Evolutionary conservation across 2,888 invertebrate species (phyloP), one percentile per base, ranked within the genome.

Genomic region (Protonemura montana): DNA sequence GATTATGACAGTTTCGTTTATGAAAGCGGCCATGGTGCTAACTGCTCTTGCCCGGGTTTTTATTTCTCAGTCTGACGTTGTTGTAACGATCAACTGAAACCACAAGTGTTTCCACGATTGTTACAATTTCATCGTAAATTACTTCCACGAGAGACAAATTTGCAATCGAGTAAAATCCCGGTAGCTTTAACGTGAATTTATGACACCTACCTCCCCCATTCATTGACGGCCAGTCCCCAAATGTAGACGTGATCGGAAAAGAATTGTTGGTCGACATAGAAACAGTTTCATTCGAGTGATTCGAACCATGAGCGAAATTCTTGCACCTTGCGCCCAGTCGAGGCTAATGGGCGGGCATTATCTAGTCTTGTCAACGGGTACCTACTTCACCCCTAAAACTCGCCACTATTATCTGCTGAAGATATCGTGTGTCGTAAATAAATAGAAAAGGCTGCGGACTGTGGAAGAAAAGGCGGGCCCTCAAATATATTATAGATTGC

Each of bases 371-470:
- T 59, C 59, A 59, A 59, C 59, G 59, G 59, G 59, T 59, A 13
- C 59, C 59, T 59, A 59, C 59, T 59, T 59, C 21, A 13, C 21
- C 59, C 59, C 59, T 21, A 59, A 59, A 21, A 59, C 59, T 59
- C 3, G 3, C 13, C 59, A 59, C 6, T 59, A 59, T 59, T 59
- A 10, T 7, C 59, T 21, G 59, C 59, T 13, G 21, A 59, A 59
- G 59, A 59, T 59, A 59, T 59, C 59, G 59, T 59, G 59, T 59
- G 59, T 59, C 59, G 59, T 59, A 59, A 59, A 59, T 59, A 59
- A 59, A 59, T 59, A 59, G 13, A 16, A 59, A 59, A 59, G 59
- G 59, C 59, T 21, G 59, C 21, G 21, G 59, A 59, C 21, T 59
- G 59, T 59, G 59, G 3, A 59, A 6, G 10, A 59, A 21, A 59